Percentiles rank a stretch among this genome's conserved stretches.
Conservation (phyloP, 2,888 invertebrate species). For the Caenorhabditis auriculariae region DNA sequence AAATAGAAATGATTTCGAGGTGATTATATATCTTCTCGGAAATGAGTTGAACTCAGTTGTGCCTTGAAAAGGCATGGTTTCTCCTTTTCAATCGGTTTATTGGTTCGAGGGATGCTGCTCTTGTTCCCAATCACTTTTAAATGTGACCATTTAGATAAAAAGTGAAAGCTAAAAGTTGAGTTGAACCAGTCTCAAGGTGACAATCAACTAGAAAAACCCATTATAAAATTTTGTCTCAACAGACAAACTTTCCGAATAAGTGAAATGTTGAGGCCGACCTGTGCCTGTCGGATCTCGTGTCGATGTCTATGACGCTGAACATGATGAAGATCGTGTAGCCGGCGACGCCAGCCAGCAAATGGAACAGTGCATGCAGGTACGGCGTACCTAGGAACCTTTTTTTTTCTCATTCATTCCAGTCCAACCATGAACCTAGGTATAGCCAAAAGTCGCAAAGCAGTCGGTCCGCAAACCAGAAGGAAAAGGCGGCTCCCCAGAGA, state of each 20-base stretch:
- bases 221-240: neutral
- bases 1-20: no score
- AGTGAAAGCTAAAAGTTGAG: neutral
- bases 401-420: neutral
- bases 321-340: conserved; percentile 60
- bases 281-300: conserved; percentile 44
- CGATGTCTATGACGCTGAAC: conserved; percentile 60
- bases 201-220: neutral
- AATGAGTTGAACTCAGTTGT: no score
- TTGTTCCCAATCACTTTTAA: neutral
- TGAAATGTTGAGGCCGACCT: conserved; percentile 19
- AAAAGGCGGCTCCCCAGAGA: conserved; percentile 53
- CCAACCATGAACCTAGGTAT: conserved; percentile 49
- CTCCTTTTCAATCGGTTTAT: no score
- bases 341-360: conserved; percentile 54
- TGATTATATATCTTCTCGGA: no score
- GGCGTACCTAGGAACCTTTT: conserved; percentile 42
- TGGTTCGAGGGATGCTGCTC: no score
- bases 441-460: conserved; percentile 60
- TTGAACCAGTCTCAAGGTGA: no score
- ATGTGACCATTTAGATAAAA: neutral
- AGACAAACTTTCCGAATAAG: no score
- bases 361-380: conserved; percentile 59
- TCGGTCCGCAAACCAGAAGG: conserved; percentile 58
- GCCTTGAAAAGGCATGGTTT: no score